Base-by-base conservation (phyloP, 2,888 invertebrate species). In the Eupithecia centaureata region DNA sequence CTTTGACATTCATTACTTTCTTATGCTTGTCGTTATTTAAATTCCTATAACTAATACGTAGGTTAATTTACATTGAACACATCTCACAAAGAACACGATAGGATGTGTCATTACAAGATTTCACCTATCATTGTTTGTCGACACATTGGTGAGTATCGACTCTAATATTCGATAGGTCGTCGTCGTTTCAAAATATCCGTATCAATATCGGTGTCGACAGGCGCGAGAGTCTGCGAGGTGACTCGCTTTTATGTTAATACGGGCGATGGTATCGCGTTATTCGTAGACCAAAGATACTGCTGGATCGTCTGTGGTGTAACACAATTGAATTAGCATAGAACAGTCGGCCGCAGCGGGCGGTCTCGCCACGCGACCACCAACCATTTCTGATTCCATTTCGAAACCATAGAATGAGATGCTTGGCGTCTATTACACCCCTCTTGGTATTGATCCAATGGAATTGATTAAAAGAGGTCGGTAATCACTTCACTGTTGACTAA, bases 291-390 rank as follows among this genome's bases (percentile, higher is more conserved):
- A 38, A 63, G 47, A 64, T 38, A 68, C 68, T 65, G 65, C 52
- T 61, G 51, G 32, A 42, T 58, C 28, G 58, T 61, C 68, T 65
- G 68, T 68, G 68, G 65, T 87, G 78, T 84, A 86, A 89, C 88
- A 92, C 92, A 92, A 92, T 92, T 92, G 92, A 92, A 93, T 93
- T 93, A 93, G 91, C 93, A 92, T 92, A 91, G 91, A 84, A 79
- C 83, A 81, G 82, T 78, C 81, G 82, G 83, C 81, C 90, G 80
- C 90, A 79, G 85, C 91, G 90, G 92, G 92, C 88, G 92, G 92
- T 89, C 91, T 65, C 73, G 89, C 89, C 91, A 91, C 91, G 91
- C 91, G 92, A 90, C 91, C 89, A 83, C 84, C 87, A 80, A 79
- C 42, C 56, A 65, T 65, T 57, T 80, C 76, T 76, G 67, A 67